A percentile compares a stretch with the other conserved stretches of the same genome.
Evolutionary conservation across 2,888 invertebrate species (phyloP).

Genomic region (Leptinotarsa haldemani): DNA sequence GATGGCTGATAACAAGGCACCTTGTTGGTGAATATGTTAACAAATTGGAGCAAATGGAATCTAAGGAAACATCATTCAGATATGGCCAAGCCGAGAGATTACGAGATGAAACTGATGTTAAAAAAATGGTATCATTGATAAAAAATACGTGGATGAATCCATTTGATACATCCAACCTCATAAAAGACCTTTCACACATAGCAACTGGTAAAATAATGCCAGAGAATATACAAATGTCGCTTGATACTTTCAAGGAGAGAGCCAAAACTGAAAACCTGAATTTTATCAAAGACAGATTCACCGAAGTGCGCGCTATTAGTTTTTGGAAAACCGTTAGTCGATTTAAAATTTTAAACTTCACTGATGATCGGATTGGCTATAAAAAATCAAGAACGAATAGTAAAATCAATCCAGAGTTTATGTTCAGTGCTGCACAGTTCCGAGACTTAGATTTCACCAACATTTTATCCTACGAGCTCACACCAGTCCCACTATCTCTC

Average conservation of each 20-base stretch:
- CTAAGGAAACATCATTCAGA: constrained; percentile 1
- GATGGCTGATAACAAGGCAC: constrained; percentile 9
- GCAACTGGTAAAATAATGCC: not conserved
- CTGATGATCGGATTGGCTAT: constrained; percentile 3
- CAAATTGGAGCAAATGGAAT: constrained; percentile 3
- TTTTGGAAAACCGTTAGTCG: constrained; percentile 9
- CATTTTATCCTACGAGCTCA: constrained; percentile 9
- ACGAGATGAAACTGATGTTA: constrained; percentile 9
- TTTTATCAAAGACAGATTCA: constrained; percentile 7
- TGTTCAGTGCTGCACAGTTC: not conserved
- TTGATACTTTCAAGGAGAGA: constrained; percentile 4
- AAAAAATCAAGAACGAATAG: constrained; percentile 9
- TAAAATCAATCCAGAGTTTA: constrained; percentile 8
- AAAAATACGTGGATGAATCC: constrained; percentile 1
- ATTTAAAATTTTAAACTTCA: constrained; percentile 5
- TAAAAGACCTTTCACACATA: constrained; percentile 4
- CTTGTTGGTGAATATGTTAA: constrained; percentile 9
- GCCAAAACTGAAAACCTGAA: constrained; percentile 4
- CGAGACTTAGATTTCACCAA: constrained; percentile 1
- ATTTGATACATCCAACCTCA: constrained; percentile 6
- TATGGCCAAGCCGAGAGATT: constrained; percentile 9
- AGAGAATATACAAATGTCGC: not conserved
- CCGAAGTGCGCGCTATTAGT: not conserved
- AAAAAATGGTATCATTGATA: constrained; percentile 9
- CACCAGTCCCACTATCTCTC: constrained; percentile 9